A percentile compares a stretch with the other conserved stretches of the same genome.
Evolutionary conservation across 1,140 invertebrate species (phyloP).

Genomic region (Orius laevigatus): DNA sequence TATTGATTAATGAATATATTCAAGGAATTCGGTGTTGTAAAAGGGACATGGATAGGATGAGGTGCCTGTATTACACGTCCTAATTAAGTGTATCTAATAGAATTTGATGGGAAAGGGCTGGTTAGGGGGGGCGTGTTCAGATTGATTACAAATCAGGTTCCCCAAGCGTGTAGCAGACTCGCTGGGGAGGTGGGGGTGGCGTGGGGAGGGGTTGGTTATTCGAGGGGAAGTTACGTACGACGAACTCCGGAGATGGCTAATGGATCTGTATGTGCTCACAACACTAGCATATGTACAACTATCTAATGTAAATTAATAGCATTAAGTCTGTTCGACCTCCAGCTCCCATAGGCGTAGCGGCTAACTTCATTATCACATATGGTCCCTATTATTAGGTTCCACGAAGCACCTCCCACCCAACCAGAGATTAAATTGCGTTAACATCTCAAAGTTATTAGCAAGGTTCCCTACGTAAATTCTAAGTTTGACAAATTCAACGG

Average conservation of each 20-base stretch:
- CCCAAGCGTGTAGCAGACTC: neutral
- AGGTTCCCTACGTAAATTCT: too few species aligned
- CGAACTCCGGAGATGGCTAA: constrained; percentile 1
- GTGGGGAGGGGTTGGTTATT: neutral
- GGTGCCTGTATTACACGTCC: constrained; percentile 5
- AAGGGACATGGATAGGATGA: too few species aligned
- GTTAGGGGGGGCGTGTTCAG: neutral
- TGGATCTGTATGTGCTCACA: constrained; percentile 3
- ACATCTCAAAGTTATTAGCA: constrained; percentile 7
- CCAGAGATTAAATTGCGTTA: constrained; percentile 11
- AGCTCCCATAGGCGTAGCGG: neutral
- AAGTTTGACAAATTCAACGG: too few species aligned
- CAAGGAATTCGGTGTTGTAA: too few species aligned
- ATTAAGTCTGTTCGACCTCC: constrained; percentile 7
- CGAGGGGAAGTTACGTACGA: neutral
- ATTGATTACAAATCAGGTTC: constrained; percentile 16
- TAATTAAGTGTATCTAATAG: constrained; percentile 17
- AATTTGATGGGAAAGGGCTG: constrained; percentile 6
- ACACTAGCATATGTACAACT: constrained; percentile 13
- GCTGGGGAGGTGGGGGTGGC: neutral
- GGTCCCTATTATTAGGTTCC: constrained; percentile 11
- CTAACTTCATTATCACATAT: constrained; percentile 16
- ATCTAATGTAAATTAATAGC: constrained; percentile 18
- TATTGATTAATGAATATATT: too few species aligned
- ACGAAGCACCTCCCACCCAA: neutral